Conservation (phyloP, 2,888 invertebrate species). For the Argyra leucocephala region DNA sequence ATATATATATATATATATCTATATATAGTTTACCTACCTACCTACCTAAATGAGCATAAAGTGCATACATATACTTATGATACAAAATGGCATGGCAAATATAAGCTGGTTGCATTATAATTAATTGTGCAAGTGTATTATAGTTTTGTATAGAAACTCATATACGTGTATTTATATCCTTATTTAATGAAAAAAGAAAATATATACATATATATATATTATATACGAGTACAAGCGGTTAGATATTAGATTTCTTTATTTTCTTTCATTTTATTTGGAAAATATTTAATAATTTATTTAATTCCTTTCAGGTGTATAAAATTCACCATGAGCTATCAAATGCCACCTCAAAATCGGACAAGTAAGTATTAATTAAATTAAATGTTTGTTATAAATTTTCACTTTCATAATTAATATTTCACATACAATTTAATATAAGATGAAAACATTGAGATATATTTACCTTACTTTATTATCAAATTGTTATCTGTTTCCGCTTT, state of each 20-base stretch:
- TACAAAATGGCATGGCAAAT: not conserved
- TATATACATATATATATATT: not conserved
- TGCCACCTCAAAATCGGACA: constrained; percentile 71
- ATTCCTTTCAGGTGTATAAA: not conserved
- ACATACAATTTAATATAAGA: too few relatives aligned
- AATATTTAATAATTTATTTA: not conserved
- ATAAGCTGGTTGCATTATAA: not conserved
- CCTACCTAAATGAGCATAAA: not conserved
- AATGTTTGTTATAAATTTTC: too few relatives aligned
- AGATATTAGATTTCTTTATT: too few relatives aligned
- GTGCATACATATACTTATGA: not conserved
- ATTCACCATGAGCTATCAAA: constrained; percentile 73
- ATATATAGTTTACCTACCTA: not conserved
- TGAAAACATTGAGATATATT: too few relatives aligned
- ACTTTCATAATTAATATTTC: too few relatives aligned
- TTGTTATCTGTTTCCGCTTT: too few relatives aligned
- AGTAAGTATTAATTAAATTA: too few relatives aligned
- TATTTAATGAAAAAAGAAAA: too few relatives aligned
- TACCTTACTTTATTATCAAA: too few relatives aligned
- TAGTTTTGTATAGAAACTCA: not conserved
- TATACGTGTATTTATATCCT: not conserved
- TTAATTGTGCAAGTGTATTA: constrained; percentile 3
- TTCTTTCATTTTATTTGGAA: not conserved
- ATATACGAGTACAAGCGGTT: not conserved
- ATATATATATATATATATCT: not conserved